Evolutionary conservation across 2,113 vertebrate species (phyloP), one percentile per base, ranked within the genome.

Genomic region (Aptenodytes forsteri): DNA sequence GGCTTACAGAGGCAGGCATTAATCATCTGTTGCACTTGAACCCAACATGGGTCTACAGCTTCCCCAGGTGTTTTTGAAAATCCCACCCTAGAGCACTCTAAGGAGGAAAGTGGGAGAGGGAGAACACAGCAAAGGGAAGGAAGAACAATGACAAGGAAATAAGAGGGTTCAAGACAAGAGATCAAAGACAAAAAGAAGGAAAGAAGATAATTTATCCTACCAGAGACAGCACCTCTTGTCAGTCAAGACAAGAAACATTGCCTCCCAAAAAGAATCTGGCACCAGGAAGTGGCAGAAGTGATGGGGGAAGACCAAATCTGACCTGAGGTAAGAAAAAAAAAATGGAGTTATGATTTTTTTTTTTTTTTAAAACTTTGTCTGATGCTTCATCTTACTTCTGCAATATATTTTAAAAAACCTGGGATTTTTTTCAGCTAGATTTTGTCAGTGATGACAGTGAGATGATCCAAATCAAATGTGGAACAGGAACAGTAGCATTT

Each of bases 181-280:
- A 90, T 36, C 38, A 95, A 89, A 91, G 81, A 72, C 70, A 90
- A 90, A 90, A 94, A 65, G 52, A 79, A 91, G 66, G 66, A 92
- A 95, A 83, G 70, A 94, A 89, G 71, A 71, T 66, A 89, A 84
- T 90, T 94, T 67, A 97, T 95, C 92, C 92, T 97, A 96, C 96
- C 94, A 96, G 94, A 97, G 94, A 97, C 94, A 97, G 96, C 96
- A 97, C 96, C 96, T 97, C 97, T 97, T 96, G 95, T 96, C 96
- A 97, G 83, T 95, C 92, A 97, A 96, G 95, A 97, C 96, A 97
- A 97, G 97, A 97, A 97, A 97, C 89, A 82, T 71, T 97, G 95
- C 95, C 97, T 95, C 83, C 92, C 95, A 82, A 95, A 97, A 97
- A 96, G 89, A 95, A 93, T 95, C n/a, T 90, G 95, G 90, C 76